Conservation (phyloP, 2,888 invertebrate genomes). For the Watsonalla cultraria region DNA sequence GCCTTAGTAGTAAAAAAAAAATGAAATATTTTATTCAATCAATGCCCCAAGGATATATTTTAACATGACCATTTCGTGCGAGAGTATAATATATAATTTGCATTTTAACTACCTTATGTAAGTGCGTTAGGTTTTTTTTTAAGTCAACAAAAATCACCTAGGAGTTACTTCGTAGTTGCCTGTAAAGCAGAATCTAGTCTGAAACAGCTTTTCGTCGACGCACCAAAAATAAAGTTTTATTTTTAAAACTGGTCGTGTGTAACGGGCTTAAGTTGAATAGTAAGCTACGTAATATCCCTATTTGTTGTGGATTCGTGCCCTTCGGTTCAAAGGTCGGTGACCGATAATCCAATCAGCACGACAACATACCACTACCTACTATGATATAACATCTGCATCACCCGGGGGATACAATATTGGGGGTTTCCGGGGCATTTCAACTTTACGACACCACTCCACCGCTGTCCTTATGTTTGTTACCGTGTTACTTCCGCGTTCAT, state of each 20-base stretch:
- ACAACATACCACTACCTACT: conserved; percentile 20
- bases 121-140: no score
- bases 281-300: neutral
- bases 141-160: no score
- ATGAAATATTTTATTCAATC: no score
- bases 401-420: neutral
- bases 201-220: no score
- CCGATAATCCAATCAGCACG: conserved; percentile 53
- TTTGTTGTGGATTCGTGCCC: conserved; percentile 12
- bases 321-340: conserved; percentile 32
- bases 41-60: no score
- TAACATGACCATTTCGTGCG: no score
- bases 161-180: no score
- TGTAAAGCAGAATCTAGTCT: no score
- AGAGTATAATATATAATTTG: no score
- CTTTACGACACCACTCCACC: neutral
- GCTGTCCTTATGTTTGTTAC: neutral
- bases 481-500: neutral
- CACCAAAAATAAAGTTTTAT: no score
- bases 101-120: no score
- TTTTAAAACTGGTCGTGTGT: neutral
- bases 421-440: neutral
- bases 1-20: no score
- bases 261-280: neutral
- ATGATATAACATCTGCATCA: neutral